These are phyloP conservation scores for Arbacia lixula DNA, from an alignment of 53 echinoderm and acorn worm species.

Conservation along the genomic window DNA sequence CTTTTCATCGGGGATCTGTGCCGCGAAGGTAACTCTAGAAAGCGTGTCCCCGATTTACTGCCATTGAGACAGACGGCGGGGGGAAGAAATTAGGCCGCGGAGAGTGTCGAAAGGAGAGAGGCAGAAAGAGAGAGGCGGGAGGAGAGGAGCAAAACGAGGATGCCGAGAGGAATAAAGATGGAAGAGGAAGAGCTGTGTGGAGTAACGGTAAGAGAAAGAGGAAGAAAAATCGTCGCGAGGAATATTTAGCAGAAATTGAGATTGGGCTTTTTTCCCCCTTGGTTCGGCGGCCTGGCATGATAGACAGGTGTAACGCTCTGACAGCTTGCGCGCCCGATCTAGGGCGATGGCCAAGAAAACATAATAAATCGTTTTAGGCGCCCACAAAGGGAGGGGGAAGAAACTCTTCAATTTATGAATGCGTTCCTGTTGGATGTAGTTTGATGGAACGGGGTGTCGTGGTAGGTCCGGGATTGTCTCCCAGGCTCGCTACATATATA, in stretches of 20 bases:
- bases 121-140: too few relatives aligned
- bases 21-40: slow-evolving; percentile 37
- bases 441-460: too few relatives aligned
- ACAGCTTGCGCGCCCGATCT: slow-evolving; percentile 19
- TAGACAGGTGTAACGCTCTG: slow-evolving; percentile 36
- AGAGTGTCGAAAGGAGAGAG: too few relatives aligned
- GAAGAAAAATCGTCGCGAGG: too few relatives aligned
- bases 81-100: slow-evolving; percentile 43
- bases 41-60: slow-evolving; percentile 49
- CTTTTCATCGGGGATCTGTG: slow-evolving; percentile 42
- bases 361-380: slow-evolving; percentile 36
- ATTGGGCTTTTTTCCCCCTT: not conserved
- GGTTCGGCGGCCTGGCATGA: slow-evolving; percentile 3
- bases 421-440: too few relatives aligned
- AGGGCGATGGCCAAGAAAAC: slow-evolving; percentile 43
- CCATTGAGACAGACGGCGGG: slow-evolving; percentile 40
- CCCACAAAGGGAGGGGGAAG: slow-evolving; percentile 27
- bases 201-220: too few relatives aligned
- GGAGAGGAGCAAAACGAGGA: too few relatives aligned
- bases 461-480: too few relatives aligned
- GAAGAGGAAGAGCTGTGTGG: too few relatives aligned
- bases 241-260: slow-evolving; percentile 41
- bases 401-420: too few relatives aligned
- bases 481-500: too few relatives aligned
- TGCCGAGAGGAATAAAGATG: too few relatives aligned